phyloP scores from a whole-genome alignment of 2,797 vertebrate species.

The Mormyrops attenuatus region DNA sequence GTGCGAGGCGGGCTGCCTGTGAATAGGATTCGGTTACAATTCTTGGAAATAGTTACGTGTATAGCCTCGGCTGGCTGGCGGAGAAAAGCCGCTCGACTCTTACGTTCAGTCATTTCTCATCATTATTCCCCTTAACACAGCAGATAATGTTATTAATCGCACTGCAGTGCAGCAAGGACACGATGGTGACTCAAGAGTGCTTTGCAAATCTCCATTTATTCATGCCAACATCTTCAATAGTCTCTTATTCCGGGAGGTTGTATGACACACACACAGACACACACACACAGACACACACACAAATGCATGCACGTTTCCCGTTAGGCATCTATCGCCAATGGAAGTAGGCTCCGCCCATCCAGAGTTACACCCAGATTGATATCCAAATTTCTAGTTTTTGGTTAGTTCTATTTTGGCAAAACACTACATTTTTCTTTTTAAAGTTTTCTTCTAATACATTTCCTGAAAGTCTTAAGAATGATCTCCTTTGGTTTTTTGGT shows the following conservation, averaged over 20 bases:
- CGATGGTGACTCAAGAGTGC: neutral
- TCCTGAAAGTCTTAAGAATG: neutral
- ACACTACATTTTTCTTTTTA: neutral
- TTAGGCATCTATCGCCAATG: neutral
- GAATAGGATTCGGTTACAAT: conserved; percentile 8
- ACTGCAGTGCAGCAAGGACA: neutral
- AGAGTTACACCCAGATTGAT: neutral
- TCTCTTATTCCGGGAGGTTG: neutral
- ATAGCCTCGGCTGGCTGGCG: neutral
- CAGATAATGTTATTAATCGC: neutral
- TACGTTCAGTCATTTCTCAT: neutral
- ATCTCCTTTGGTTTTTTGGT: neutral
- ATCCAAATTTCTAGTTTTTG: neutral
- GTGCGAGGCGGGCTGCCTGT: neutral
- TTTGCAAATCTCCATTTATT: neutral
- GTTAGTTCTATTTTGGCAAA: neutral
- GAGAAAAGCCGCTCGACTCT: neutral
- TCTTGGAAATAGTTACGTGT: conserved; percentile 2
- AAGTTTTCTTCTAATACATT: neutral
- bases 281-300: neutral
- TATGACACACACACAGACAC: neutral
- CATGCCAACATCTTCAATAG: neutral
- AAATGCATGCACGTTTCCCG: neutral
- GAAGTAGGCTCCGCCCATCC: neutral
- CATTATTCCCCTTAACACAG: neutral